Evolutionary conservation across 1,140 invertebrate species (phyloP).

Genomic region (Neelides sp.): DNA sequence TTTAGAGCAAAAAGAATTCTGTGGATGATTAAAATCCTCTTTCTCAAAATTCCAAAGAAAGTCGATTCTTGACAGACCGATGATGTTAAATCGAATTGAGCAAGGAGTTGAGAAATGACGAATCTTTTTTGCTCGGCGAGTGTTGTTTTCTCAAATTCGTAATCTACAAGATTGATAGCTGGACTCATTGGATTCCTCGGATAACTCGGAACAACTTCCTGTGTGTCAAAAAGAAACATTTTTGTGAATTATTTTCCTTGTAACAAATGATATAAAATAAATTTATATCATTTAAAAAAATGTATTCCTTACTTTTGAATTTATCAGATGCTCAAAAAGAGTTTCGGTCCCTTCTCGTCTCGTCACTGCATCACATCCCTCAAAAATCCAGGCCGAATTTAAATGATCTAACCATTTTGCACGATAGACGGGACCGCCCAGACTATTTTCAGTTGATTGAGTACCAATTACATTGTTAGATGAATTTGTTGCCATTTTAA

Average conservation of each 20-base stretch:
- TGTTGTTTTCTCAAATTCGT: conserved; percentile 37
- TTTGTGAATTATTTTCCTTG: not conserved
- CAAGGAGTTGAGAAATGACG: conserved; percentile 40
- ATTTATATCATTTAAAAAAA: conserved; percentile 32
- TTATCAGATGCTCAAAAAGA: conserved; percentile 44
- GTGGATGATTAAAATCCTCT: conserved; percentile 47
- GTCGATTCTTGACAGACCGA: conserved; percentile 43
- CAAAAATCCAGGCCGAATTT: conserved; percentile 41
- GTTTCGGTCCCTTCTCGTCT: conserved; percentile 41
- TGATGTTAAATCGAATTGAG: conserved; percentile 44
- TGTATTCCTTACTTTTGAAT: conserved; percentile 40
- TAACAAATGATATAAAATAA: not conserved
- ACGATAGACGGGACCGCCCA: conserved; percentile 19
- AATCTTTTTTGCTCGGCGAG: conserved; percentile 44
- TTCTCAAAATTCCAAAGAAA: conserved; percentile 44
- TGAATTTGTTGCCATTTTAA: too few relatives aligned
- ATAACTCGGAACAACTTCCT: conserved; percentile 36
- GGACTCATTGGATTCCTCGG: conserved; percentile 39
- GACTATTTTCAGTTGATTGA: too few relatives aligned
- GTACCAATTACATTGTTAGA: too few relatives aligned
- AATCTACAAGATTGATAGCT: conserved; percentile 38
- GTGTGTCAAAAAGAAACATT: conserved; percentile 18
- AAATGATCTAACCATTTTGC: conserved; percentile 23
- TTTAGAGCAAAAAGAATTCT: conserved; percentile 47
- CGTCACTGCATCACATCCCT: conserved; percentile 45